Percentiles rank a stretch among this genome's conserved stretches.
These are phyloP conservation scores for Procambarus virginalis DNA, from an alignment of 1,140 invertebrate species.

Conservation along the genomic window DNA sequence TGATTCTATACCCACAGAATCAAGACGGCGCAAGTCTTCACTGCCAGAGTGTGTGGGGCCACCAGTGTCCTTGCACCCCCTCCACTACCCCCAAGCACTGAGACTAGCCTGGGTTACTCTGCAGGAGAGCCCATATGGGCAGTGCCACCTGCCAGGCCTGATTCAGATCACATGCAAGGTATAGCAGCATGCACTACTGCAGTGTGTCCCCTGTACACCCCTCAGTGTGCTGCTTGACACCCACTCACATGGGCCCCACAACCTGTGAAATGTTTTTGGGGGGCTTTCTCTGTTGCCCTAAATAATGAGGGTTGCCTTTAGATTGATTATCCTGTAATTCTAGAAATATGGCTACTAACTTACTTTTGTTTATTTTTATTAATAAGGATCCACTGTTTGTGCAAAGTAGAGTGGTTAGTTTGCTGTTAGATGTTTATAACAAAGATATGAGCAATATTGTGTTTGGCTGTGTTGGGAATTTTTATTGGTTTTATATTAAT, in stretches of 20 bases:
- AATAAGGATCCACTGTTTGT: conserved; percentile 26
- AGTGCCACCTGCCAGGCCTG: conserved; percentile 54
- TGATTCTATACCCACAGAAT: conserved; percentile 40
- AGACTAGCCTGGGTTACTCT: conserved; percentile 40
- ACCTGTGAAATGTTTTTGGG: not conserved
- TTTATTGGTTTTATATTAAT: conserved; percentile 53
- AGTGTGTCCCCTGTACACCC: conserved; percentile 29
- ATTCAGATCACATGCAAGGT: conserved; percentile 49
- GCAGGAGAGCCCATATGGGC: conserved; percentile 52
- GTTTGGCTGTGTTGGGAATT: conserved; percentile 63
- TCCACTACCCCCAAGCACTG: conserved; percentile 62
- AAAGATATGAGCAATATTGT: conserved; percentile 51
- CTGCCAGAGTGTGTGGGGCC: conserved; percentile 63
- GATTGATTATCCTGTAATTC: conserved; percentile 12
- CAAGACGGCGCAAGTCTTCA: conserved; percentile 51
- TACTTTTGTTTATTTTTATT: conserved; percentile 17
- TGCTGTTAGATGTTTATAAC: conserved; percentile 60
- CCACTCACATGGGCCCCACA: conserved; percentile 20
- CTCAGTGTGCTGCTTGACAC: conserved; percentile 52
- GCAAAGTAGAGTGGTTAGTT: conserved; percentile 51
- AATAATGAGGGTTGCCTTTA: conserved; percentile 1
- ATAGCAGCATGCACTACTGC: conserved; percentile 49
- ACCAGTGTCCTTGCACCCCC: conserved; percentile 57
- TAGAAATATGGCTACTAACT: conserved; percentile 62
- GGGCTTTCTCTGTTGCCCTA: conserved; percentile 5